These are phyloP conservation scores for Mesocentrotus franciscanus DNA, from an alignment of 53 echinoderm and acorn worm species.

Conservation along the genomic window DNA sequence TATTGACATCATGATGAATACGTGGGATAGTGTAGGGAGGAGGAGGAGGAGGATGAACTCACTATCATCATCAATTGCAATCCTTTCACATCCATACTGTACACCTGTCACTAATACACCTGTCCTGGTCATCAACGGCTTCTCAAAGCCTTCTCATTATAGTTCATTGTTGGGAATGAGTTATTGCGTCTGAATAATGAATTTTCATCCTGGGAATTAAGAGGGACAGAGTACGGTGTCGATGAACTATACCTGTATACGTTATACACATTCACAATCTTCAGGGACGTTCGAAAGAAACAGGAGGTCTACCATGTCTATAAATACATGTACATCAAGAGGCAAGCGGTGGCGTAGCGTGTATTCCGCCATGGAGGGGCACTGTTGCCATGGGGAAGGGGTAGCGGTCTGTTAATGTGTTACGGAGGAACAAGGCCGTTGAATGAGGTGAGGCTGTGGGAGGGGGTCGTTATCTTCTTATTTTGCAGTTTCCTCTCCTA, in stretches of 20 bases:
- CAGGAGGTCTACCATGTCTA: neutral
- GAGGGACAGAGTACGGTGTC: neutral
- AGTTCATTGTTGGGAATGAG: neutral
- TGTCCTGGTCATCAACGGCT: neutral
- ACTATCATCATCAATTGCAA: neutral
- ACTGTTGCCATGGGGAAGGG: too few relatives aligned
- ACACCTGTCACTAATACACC: neutral
- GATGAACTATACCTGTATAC: neutral
- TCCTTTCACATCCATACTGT: neutral
- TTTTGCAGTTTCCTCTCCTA: too few relatives aligned
- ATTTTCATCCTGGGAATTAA: neutral
- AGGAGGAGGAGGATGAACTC: neutral
- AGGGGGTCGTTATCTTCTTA: too few relatives aligned
- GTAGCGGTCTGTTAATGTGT: too few relatives aligned
- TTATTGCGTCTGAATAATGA: conserved; percentile 17
- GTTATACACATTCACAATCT: neutral
- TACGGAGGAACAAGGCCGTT: too few relatives aligned
- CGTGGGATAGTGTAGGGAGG: neutral
- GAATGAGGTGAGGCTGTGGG: too few relatives aligned
- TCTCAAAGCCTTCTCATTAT: neutral
- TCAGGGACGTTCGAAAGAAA: neutral
- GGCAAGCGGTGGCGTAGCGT: too few relatives aligned
- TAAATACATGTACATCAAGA: too few relatives aligned
- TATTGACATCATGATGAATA: neutral
- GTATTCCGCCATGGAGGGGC: too few relatives aligned